A percentile compares a stretch with the other conserved stretches of the same genome.
Evolutionary conservation across 2,113 vertebrate species (phyloP).

Genomic region (Pipra filicauda): DNA sequence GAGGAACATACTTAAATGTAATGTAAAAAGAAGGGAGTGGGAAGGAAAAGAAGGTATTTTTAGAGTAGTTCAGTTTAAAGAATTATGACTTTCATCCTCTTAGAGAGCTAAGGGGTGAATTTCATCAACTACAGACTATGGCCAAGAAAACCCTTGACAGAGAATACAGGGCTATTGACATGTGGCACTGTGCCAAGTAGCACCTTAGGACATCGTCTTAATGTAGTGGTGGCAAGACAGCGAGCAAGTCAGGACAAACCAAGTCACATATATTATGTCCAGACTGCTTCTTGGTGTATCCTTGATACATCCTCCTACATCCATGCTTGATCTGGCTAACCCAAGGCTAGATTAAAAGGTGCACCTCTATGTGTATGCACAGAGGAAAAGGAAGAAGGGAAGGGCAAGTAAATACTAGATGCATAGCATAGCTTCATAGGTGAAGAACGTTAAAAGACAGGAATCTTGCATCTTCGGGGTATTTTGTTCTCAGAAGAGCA

Average conservation of each 20-base stretch:
- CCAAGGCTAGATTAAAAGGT: not conserved
- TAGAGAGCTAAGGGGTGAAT: not conserved
- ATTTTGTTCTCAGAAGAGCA: not conserved
- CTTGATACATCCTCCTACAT: not conserved
- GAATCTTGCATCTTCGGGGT: not conserved
- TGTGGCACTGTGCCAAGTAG: not conserved
- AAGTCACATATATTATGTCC: not conserved
- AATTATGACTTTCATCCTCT: not conserved
- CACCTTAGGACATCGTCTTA: not conserved
- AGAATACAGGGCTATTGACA: not conserved
- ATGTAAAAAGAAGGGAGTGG: fast-evolving
- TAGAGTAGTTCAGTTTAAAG: not conserved
- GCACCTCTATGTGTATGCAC: fast-evolving
- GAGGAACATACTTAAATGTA: not conserved
- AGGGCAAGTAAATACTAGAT: not conserved
- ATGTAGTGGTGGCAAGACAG: not conserved
- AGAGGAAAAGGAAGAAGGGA: not conserved
- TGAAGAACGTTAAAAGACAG: not conserved
- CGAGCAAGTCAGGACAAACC: not conserved
- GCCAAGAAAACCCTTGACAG: not conserved
- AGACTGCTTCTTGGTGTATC: not conserved
- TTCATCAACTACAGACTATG: not conserved
- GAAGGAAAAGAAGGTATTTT: not conserved
- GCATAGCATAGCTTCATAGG: not conserved
- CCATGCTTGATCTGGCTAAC: not conserved